Evolutionary conservation across 2,797 vertebrate species (phyloP).

Genomic region (Typhlichthys subterraneus): DNA sequence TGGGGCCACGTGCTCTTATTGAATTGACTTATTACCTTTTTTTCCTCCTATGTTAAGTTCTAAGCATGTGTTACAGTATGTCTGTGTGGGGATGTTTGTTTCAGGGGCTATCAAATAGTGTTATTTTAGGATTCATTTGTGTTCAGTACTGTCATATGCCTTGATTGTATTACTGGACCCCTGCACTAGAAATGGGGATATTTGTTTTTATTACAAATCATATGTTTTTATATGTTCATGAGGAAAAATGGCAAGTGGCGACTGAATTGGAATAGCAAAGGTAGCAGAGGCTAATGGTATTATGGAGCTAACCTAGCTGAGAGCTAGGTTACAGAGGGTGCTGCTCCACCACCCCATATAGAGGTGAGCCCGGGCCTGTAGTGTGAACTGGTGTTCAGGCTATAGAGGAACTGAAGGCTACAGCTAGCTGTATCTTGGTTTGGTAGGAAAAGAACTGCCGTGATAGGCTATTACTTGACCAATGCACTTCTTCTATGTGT

Average conservation of each 20-base stretch:
- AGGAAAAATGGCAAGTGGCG: conserved; percentile 43
- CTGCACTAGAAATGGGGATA: conserved; percentile 61
- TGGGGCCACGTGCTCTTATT: conserved; percentile 62
- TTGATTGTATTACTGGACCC: conserved; percentile 70
- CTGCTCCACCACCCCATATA: conserved; percentile 13
- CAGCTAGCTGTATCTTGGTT: conserved; percentile 34
- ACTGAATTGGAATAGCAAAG: conserved; percentile 44
- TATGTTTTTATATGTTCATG: conserved; percentile 50
- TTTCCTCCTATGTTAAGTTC: conserved; percentile 73
- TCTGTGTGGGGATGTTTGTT: conserved; percentile 67
- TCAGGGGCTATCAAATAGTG: conserved; percentile 48
- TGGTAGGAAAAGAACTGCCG: conserved; percentile 43
- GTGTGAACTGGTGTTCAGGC: conserved; percentile 13
- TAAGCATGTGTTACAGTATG: conserved; percentile 41
- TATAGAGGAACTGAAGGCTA: conserved; percentile 17
- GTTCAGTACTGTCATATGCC: conserved; percentile 73
- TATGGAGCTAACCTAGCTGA: conserved; percentile 10
- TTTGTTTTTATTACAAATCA: conserved; percentile 53
- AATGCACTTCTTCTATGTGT: conserved; percentile 63
- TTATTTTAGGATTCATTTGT: conserved; percentile 58
- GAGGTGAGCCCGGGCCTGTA: conserved; percentile 16
- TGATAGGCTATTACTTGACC: conserved; percentile 58
- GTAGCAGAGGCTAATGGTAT: conserved; percentile 24
- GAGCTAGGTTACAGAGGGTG: conserved; percentile 3
- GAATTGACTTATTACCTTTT: conserved; percentile 63